These are phyloP conservation scores for Rhingia rostrata DNA, from an alignment of 2,888 invertebrate genomes.

Conservation along the genomic window DNA sequence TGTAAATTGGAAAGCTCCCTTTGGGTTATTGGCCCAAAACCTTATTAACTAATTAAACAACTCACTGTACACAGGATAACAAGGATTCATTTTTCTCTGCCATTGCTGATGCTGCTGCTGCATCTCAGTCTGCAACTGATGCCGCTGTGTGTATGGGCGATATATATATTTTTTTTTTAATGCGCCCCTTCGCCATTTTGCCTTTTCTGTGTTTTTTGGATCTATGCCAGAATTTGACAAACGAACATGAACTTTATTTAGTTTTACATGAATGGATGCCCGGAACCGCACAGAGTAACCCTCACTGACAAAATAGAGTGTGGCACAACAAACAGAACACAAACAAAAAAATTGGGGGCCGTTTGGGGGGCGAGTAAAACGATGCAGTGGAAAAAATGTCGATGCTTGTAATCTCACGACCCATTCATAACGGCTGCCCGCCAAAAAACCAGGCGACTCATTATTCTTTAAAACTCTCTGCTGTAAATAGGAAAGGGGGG, in stretches of 20 bases:
- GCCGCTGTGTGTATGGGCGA: conserved; percentile 47
- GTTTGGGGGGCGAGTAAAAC: conserved; percentile 26
- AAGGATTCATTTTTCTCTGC: conserved; percentile 66
- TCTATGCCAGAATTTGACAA: conserved; percentile 73
- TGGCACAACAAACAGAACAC: conserved; percentile 46
- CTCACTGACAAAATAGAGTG: conserved; percentile 61
- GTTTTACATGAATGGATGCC: conserved; percentile 74
- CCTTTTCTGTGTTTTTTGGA: conserved; percentile 68
- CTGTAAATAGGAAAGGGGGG: neutral
- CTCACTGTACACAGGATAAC: conserved; percentile 65
- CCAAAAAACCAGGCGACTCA: conserved; percentile 72
- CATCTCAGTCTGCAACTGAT: conserved; percentile 10
- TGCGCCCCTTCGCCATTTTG: conserved; percentile 60
- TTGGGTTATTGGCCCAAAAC: conserved; percentile 74
- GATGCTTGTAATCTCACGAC: conserved; percentile 73
- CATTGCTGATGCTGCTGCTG: conserved; percentile 11
- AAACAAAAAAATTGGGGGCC: conserved; percentile 11
- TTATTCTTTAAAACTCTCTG: conserved; percentile 61
- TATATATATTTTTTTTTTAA: conserved; percentile 32
- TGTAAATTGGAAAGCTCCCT: conserved; percentile 66
- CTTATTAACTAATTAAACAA: conserved; percentile 75
- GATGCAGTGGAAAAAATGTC: conserved; percentile 72
- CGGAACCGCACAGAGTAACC: conserved; percentile 71
- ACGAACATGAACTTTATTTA: conserved; percentile 75
- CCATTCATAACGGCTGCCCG: conserved; percentile 72